A percentile compares a stretch with the other conserved stretches of the same genome.
Conservation (phyloP, 2,888 invertebrate genomes). For the Rhingia campestris region DNA sequence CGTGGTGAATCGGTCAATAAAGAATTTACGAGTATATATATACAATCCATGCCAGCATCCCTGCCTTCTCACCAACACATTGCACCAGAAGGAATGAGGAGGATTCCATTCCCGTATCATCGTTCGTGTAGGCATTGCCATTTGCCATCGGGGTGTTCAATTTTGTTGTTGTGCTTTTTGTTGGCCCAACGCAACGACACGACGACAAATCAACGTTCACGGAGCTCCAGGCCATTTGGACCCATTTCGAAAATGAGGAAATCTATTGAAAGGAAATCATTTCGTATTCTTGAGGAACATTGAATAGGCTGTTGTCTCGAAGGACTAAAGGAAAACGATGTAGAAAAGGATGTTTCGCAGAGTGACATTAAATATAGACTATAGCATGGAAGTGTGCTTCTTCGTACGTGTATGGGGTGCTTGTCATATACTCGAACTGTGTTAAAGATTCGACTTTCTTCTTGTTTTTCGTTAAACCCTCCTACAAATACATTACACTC, state of each 20-base stretch:
- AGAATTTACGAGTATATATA: conserved; percentile 33
- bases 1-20: conserved; percentile 46
- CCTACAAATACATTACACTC: conserved; percentile 53
- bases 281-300: conserved; percentile 58
- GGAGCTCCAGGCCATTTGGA: conserved; percentile 42
- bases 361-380: conserved; percentile 36
- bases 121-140: conserved; percentile 19
- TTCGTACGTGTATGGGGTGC: neutral
- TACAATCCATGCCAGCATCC: conserved; percentile 26
- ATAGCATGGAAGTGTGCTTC: conserved; percentile 10
- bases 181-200: neutral
- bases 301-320: conserved; percentile 62
- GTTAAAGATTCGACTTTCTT: conserved; percentile 13
- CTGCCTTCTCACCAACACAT: conserved; percentile 30
- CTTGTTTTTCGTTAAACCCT: conserved; percentile 7
- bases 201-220: conserved; percentile 34
- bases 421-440: conserved; percentile 25
- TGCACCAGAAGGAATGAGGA: conserved; percentile 56
- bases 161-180: conserved; percentile 33
- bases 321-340: conserved; percentile 57
- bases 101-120: conserved; percentile 21
- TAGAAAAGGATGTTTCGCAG: conserved; percentile 47
- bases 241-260: neutral
- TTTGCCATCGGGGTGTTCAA: neutral
- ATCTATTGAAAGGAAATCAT: conserved; percentile 62